Evolutionary conservation across 1,140 invertebrate genomes (phyloP).

Genomic region (Dreissena polymorpha): DNA sequence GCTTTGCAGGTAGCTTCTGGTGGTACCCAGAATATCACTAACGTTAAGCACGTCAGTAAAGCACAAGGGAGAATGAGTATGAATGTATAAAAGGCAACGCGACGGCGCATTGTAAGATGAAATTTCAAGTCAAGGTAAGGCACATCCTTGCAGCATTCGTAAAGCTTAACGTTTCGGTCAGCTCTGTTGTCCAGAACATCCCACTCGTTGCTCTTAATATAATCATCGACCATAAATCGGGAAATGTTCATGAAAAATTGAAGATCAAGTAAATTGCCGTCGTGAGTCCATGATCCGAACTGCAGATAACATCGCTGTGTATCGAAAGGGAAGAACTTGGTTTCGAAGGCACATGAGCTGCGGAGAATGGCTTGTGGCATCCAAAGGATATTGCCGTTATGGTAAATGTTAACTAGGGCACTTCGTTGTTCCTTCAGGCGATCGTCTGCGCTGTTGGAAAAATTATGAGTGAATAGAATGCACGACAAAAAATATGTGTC

Average conservation of each 20-base stretch:
- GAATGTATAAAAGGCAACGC: constrained; percentile 79
- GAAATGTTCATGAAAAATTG: constrained; percentile 69
- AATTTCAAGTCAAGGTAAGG: constrained; percentile 79
- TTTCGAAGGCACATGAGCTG: constrained; percentile 92
- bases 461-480: no score
- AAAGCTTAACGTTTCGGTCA: constrained; percentile 73
- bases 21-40: constrained; percentile 80
- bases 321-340: constrained; percentile 79
- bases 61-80: constrained; percentile 79
- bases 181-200: constrained; percentile 71
- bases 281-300: constrained; percentile 80
- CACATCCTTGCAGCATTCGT: constrained; percentile 77
- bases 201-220: constrained; percentile 80
- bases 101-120: constrained; percentile 73
- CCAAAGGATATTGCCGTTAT: constrained; percentile 98
- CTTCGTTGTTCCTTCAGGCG: constrained; percentile 77
- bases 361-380: constrained; percentile 99
- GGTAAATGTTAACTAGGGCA: constrained; percentile 79
- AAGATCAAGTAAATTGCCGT: constrained; percentile 77
- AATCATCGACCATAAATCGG: constrained; percentile 77
- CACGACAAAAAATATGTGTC: no score
- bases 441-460: constrained; percentile 75
- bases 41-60: constrained; percentile 78
- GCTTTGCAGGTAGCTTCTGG: constrained; percentile 80
- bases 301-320: constrained; percentile 77